Evolutionary conservation across 2,888 invertebrate species (phyloP).

Genomic region (Eucera pruinosa): DNA sequence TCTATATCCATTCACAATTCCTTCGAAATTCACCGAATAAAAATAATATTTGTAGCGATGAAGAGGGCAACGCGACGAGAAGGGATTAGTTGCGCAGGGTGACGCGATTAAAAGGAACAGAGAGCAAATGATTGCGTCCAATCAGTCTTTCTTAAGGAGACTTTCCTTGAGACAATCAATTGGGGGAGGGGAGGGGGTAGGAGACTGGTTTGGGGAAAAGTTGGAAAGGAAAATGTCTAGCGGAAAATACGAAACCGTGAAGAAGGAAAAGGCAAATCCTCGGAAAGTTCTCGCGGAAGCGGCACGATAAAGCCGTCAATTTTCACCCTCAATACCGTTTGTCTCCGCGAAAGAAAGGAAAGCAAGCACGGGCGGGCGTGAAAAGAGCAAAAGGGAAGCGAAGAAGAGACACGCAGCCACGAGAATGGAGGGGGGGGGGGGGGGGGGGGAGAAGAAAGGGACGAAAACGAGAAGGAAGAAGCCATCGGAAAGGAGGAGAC

Average conservation of each 20-base stretch:
- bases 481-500: slow-evolving; percentile 80
- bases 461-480: slow-evolving; percentile 57
- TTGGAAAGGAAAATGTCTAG: slow-evolving; percentile 42
- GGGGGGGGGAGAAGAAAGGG: slow-evolving; percentile 33
- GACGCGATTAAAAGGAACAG: slow-evolving; percentile 47
- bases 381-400: slow-evolving; percentile 52
- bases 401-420: not conserved
- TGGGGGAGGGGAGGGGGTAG: not conserved
- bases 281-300: slow-evolving; percentile 71
- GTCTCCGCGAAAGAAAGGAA: slow-evolving; percentile 74
- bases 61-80: not conserved
- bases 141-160: slow-evolving; percentile 58
- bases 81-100: slow-evolving; percentile 6
- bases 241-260: slow-evolving; percentile 66
- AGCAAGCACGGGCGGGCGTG: slow-evolving; percentile 69
- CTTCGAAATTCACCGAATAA: not conserved
- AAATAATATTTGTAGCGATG: slow-evolving; percentile 14
- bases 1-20: too few relatives aligned
- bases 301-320: slow-evolving; percentile 81
- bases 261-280: slow-evolving; percentile 61
- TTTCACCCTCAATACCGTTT: slow-evolving; percentile 79
- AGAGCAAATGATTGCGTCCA: slow-evolving; percentile 48
- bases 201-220: not conserved
- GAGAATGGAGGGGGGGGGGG: slow-evolving; percentile 22
- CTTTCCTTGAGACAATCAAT: slow-evolving; percentile 43